Conservation (phyloP, 23 tunicate genomes). For the Trididemnum miniatum region DNA sequence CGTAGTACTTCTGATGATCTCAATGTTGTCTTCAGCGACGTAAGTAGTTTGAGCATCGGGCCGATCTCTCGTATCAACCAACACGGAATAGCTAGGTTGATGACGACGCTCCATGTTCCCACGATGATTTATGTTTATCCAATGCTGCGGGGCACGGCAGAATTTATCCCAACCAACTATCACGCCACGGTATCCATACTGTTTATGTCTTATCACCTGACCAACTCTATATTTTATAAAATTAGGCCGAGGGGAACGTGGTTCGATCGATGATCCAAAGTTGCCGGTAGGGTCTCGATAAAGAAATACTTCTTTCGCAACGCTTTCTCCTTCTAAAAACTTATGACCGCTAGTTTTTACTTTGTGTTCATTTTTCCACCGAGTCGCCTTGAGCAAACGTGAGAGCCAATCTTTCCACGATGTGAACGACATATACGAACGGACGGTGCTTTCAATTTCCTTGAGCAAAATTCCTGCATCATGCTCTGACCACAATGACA, state of each 20-base stretch:
- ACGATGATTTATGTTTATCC: constrained; percentile 60
- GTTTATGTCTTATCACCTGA: constrained; percentile 74
- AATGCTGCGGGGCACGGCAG: constrained; percentile 79
- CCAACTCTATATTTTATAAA: constrained; percentile 76
- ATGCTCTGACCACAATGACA: too few relatives aligned
- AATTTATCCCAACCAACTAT: constrained; percentile 89
- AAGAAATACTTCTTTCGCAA: constrained; percentile 70
- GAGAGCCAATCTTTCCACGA: too few relatives aligned
- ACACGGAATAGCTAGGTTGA: constrained; percentile 63
- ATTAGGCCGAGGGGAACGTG: constrained; percentile 44
- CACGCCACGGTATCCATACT: constrained; percentile 82
- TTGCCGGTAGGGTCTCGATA: constrained; percentile 38
- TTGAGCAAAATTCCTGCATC: too few relatives aligned
- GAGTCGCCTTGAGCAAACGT: too few relatives aligned
- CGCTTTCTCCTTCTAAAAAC: constrained; percentile 39
- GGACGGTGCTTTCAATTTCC: too few relatives aligned
- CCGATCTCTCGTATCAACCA: constrained; percentile 68
- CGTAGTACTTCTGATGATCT: constrained; percentile 38
- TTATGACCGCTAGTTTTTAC: too few relatives aligned
- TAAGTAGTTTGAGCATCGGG: constrained; percentile 55
- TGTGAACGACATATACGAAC: too few relatives aligned
- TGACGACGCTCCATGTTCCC: constrained; percentile 11
- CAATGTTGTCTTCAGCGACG: constrained; percentile 79
- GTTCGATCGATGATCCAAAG: constrained; percentile 49
- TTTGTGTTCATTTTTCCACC: too few relatives aligned